A percentile compares a stretch with the other conserved stretches of the same genome.
Evolutionary conservation across 2,797 vertebrate genomes (phyloP).

Genomic region (Cossypha niveicapilla): DNA sequence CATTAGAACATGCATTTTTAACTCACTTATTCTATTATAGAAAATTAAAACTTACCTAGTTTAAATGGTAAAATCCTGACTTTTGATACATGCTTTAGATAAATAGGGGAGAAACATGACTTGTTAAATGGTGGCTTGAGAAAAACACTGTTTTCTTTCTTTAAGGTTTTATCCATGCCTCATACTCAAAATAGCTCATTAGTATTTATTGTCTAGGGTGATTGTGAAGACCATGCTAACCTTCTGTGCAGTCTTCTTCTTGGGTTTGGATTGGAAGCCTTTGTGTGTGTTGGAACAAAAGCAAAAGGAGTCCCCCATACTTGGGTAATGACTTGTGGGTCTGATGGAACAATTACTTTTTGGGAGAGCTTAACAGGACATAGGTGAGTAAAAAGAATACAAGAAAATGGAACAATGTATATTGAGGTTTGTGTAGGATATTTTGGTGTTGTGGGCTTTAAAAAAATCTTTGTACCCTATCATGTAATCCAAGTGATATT

Average conservation of each 20-base stretch:
- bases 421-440: background rate
- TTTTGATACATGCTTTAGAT: background rate
- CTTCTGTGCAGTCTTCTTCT: slow-evolving; percentile 93
- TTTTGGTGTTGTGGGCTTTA: background rate
- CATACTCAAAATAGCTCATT: background rate
- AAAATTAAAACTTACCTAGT: background rate
- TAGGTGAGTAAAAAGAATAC: slow-evolving; percentile 76
- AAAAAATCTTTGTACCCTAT: background rate
- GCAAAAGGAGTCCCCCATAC: slow-evolving; percentile 85
- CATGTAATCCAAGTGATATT: background rate
- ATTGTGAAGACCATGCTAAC: slow-evolving; percentile 95
- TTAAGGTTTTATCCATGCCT: background rate
- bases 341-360: slow-evolving; percentile 88
- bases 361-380: slow-evolving; percentile 96
- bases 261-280: slow-evolving; percentile 93
- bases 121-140: background rate
- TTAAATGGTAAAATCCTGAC: background rate
- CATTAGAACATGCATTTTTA: background rate
- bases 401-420: background rate
- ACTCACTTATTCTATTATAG: background rate
- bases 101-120: background rate
- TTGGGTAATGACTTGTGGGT: slow-evolving; percentile 93
- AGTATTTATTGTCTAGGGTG: slow-evolving; percentile 79
- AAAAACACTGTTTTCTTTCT: background rate
- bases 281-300: slow-evolving; percentile 95